phyloP scores from a whole-genome alignment of 2,888 invertebrate genomes.

The Drosophila diplacantha region DNA sequence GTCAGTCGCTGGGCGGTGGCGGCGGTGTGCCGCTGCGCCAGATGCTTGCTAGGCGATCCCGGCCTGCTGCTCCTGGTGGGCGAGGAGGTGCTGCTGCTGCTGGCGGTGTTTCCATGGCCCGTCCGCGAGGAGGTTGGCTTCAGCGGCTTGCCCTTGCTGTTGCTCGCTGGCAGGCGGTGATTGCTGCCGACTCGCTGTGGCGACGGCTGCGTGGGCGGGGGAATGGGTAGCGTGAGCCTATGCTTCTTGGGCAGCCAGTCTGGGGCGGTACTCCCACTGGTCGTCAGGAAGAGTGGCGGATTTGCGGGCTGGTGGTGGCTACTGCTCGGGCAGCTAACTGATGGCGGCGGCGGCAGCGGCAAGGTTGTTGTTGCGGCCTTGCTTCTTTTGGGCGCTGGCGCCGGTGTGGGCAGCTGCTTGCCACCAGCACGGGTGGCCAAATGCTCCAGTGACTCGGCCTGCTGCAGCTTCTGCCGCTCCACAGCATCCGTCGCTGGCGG shows the following conservation, averaged over 20 bases:
- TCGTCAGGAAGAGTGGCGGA: neutral
- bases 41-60: slow-evolving; percentile 54
- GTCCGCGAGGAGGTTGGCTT: slow-evolving; percentile 16
- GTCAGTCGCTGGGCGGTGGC: slow-evolving; percentile 60
- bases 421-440: slow-evolving; percentile 41
- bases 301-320: slow-evolving; percentile 9
- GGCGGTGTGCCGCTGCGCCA: slow-evolving; percentile 62
- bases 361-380: slow-evolving; percentile 31
- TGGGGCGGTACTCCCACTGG: neutral
- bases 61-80: slow-evolving; percentile 48
- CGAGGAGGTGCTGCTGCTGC: slow-evolving; percentile 31
- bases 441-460: slow-evolving; percentile 76
- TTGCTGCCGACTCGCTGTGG: slow-evolving; percentile 7
- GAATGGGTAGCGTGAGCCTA: slow-evolving; percentile 53
- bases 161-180: slow-evolving; percentile 9
- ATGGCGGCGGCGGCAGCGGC: neutral
- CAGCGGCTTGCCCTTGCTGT: slow-evolving; percentile 31
- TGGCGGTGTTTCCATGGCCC: neutral
- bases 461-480: slow-evolving; percentile 56
- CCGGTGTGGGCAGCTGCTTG: slow-evolving; percentile 24
- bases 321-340: neutral
- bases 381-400: slow-evolving; percentile 47
- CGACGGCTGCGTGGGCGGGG: neutral
- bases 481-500: slow-evolving; percentile 31
- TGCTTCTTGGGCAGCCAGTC: slow-evolving; percentile 61